Evolutionary conservation across 2,797 vertebrate genomes (phyloP), one percentile per base, ranked within the genome.

Genomic region (Microctenopoma stevenorrisi): DNA sequence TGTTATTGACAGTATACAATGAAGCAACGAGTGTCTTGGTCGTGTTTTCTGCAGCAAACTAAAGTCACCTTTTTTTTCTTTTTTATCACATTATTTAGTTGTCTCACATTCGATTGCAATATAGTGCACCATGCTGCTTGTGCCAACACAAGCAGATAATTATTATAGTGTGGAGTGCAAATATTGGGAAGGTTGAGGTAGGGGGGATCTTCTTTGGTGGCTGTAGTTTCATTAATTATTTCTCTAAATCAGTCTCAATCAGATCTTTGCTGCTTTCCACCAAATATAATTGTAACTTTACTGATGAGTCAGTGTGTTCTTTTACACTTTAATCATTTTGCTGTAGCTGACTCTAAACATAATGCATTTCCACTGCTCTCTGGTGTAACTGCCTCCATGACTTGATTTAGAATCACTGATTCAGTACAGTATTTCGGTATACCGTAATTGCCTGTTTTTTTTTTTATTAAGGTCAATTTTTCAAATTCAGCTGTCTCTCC

Each of bases 401-500:
- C 47, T 64, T 22, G 38, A 74, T 58, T 71, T 47, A 35, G 54
- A 75, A 79, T 40, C 44, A 37, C 61, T 66, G 69, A 78, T 70
- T 18, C 18, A 18, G 10, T 46, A 46, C 44, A 46, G 43, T 37
- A 15, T 72, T 70, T 68, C n/a, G 22, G 69, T 68, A 62, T 7
- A 2, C 44, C 26, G 30, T 68, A 75, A 81, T 68, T 85, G 63
- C 74, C 30, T 18, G 43, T 61, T 67, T 53, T 33, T 18, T 18
- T 18, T 74, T 74, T 86, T 68, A 86, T 82, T 81, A 78, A 58
- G 54, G 79, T 67, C 68, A 74, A 84, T 83, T 81, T 73, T 79
- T 81, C 74, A 76, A 70, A 63, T 68, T 54, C 11, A 1, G 53
- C 56, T 47, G 47, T 68, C 56, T 69, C 42, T 56, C 26, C 37